Conservation (phyloP, 2,888 invertebrate genomes). For the Agriopis marginaria region DNA sequence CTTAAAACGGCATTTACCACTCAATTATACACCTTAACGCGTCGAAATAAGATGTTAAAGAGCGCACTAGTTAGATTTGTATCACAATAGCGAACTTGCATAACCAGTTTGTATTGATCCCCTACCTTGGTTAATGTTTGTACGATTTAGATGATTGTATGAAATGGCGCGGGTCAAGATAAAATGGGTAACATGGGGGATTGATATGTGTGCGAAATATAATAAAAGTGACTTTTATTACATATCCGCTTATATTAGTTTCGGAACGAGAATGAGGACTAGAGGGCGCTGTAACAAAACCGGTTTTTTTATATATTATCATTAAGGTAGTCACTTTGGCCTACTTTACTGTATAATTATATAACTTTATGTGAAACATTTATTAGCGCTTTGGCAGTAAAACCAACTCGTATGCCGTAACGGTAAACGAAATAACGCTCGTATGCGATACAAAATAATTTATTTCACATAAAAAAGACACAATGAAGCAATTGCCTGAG, state of each 20-base stretch:
- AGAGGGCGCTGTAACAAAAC: background rate
- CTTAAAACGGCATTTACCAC: conserved; percentile 42
- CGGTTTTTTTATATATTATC: no score
- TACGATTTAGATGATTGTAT: conserved; percentile 31
- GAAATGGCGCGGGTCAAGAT: conserved; percentile 43
- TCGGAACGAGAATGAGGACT: conserved; percentile 20
- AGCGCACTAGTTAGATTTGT: conserved; percentile 46
- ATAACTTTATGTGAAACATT: no score
- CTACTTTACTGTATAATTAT: no score
- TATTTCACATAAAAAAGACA: no score
- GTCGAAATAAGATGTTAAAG: conserved; percentile 38
- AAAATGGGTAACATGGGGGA: conserved; percentile 47
- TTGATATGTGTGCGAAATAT: conserved; percentile 56
- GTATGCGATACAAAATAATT: no score
- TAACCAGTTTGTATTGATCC: conserved; percentile 49
- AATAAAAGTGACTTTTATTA: conserved; percentile 65
- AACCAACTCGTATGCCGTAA: no score
- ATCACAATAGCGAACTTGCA: conserved; percentile 51
- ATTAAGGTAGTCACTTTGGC: no score
- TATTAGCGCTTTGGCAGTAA: no score
- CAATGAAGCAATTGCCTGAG: no score
- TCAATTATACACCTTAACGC: conserved; percentile 50
- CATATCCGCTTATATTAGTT: conserved; percentile 43
- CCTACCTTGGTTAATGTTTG: conserved; percentile 26
- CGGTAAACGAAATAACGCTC: no score